Base-by-base conservation (phyloP, 2,888 invertebrate species). In the Phlogophora meticulosa region DNA sequence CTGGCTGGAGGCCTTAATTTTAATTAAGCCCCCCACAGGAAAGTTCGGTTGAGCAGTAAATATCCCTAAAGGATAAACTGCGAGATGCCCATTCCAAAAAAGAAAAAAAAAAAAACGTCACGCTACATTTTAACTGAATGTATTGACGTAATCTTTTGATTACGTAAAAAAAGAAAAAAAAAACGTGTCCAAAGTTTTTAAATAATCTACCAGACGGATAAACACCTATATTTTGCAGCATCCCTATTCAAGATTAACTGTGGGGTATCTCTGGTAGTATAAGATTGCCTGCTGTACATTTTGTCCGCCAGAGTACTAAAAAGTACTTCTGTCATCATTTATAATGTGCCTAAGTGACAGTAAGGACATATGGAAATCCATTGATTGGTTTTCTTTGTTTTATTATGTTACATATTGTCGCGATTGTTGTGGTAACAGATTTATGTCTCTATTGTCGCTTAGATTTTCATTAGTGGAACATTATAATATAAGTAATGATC, bases 321-420 rank as follows among this genome's bases (percentile, higher is more conserved):
- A 5, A 28, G 5, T 4, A 3, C 36, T 71, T 65, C 28, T 52
- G 51, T 9, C 0, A 0, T 46, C 3, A 34, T 63, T 28, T 64
- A 5, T 17, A n/a, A 9, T 42, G 20, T 22, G 28, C 15, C 36
- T 56, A 40, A 57, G 43, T 34, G 15, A 65, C 11, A 5, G 20
- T 60, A 32, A 51, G 22, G 34, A 52, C 36, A 24, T 48, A 48
- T 9, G 40, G 24, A 73, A 73, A 73, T 57, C 32, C 42, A 52
- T 40, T 48, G 20, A 73, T 48, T 73, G 15, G 7, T 51, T 72
- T 56, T 45, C 20, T 62, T 71, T 45, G 17, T 45, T 72, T 64
- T 51, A 34, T 51, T 51, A 56, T 45, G 34, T 72, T 64, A 40
- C 0, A 51, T 72, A 45, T 34, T 22, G 9, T 38, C 15, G 17